These are phyloP conservation scores for Platalea minor DNA, from an alignment of 2,797 vertebrate genomes.

Conservation along the genomic window DNA sequence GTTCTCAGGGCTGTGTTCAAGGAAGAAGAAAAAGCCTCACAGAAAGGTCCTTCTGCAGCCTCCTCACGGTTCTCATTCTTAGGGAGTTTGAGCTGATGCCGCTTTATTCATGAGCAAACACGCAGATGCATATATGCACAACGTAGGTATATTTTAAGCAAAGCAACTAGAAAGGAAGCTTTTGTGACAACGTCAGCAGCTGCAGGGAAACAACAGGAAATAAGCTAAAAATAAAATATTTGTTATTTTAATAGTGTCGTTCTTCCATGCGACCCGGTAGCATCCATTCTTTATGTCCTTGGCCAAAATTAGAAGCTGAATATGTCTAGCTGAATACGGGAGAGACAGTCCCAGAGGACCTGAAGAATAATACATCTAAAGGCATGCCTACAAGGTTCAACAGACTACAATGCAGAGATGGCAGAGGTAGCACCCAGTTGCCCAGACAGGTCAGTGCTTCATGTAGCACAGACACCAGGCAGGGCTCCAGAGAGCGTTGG, in stretches of 20 bases:
- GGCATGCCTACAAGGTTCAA: neutral
- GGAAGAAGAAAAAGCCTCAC: neutral
- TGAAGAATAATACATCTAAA: neutral
- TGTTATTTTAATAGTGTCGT: neutral
- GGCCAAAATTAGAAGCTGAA: conserved; percentile 18
- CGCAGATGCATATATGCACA: neutral
- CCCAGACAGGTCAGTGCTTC: neutral
- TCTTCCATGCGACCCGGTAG: neutral
- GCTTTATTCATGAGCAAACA: neutral
- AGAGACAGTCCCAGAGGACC: neutral
- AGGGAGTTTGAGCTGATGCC: neutral
- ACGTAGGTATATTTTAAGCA: neutral
- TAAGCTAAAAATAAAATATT: conserved; percentile 36
- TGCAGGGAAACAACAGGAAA: conserved; percentile 21
- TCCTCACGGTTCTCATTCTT: neutral
- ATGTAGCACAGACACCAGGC: neutral
- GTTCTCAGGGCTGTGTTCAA: neutral
- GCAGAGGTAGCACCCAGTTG: neutral
- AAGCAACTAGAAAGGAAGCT: neutral
- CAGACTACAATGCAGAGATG: neutral
- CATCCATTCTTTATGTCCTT: neutral
- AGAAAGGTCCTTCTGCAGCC: neutral
- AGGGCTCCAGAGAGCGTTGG: neutral
- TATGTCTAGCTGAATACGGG: neutral
- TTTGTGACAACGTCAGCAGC: neutral